Percentiles rank a stretch among this genome's conserved stretches.
Evolutionary conservation across 1,140 invertebrate genomes (phyloP).

Genomic region (Polypedilum pembai): DNA sequence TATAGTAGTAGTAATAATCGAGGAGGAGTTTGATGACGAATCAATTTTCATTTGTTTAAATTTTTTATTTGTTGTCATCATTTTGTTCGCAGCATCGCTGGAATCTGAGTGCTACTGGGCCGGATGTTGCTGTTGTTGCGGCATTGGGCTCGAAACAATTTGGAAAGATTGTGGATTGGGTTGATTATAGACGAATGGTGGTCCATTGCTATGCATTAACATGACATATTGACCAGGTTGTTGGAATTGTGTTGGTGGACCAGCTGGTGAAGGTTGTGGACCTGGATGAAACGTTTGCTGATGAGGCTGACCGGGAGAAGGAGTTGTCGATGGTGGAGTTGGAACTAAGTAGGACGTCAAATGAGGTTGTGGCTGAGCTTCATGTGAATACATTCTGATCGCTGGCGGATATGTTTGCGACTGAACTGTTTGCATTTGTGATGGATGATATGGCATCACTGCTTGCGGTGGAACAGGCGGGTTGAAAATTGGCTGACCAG

Average conservation of each 20-base stretch:
- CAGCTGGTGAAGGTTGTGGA: slow-evolving; percentile 51
- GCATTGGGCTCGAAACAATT: slow-evolving; percentile 30
- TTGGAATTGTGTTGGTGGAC: slow-evolving; percentile 43
- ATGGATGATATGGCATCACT: slow-evolving; percentile 53
- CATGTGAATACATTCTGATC: slow-evolving; percentile 54
- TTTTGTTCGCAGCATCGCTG: neutral
- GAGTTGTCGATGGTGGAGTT: slow-evolving; percentile 55
- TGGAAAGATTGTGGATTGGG: slow-evolving; percentile 12
- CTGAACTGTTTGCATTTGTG: slow-evolving; percentile 53
- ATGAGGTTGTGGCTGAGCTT: slow-evolving; percentile 48
- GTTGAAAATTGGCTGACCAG: slow-evolving; percentile 73
- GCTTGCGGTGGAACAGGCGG: slow-evolving; percentile 58
- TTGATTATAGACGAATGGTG: slow-evolving; percentile 44
- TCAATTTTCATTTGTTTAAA: slow-evolving; percentile 26
- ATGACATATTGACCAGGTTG: slow-evolving; percentile 45
- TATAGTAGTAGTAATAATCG: neutral
- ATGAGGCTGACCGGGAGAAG: slow-evolving; percentile 55
- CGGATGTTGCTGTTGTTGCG: slow-evolving; percentile 41
- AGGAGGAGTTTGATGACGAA: neutral
- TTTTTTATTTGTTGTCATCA: slow-evolving; percentile 11
- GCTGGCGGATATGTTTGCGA: slow-evolving; percentile 47
- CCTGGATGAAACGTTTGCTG: slow-evolving; percentile 51
- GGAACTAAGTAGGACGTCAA: slow-evolving; percentile 53
- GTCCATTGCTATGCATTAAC: slow-evolving; percentile 51
- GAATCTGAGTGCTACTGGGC: slow-evolving; percentile 35